Percentiles rank a stretch among this genome's conserved stretches.
Conservation (phyloP, 1,140 invertebrate genomes). For the Papilio xuthus region DNA sequence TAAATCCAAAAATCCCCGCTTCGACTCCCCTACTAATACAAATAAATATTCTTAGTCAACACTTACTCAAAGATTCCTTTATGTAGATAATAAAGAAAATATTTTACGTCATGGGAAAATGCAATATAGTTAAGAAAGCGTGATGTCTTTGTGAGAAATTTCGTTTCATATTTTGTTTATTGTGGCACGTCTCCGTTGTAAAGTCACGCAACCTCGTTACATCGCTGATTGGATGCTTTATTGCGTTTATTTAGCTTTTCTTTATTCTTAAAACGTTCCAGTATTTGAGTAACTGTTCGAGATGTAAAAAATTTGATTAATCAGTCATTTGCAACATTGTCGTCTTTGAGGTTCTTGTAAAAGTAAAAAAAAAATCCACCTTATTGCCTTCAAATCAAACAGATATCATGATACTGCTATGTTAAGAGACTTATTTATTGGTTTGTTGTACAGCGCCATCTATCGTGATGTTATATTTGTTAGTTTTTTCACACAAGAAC, state of each 20-base stretch:
- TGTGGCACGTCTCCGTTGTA: constrained; percentile 17
- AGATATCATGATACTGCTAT: background rate
- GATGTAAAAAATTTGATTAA: background rate
- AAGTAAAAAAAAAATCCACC: background rate
- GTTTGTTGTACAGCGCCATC: background rate
- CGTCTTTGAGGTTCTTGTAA: background rate
- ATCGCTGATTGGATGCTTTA: background rate
- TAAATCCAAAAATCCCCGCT: no score
- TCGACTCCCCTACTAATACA: no score
- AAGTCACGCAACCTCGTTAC: constrained; percentile 33
- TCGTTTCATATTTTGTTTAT: constrained; percentile 30
- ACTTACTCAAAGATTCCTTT: no score
- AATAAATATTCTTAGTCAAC: no score
- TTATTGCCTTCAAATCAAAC: background rate
- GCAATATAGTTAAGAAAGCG: constrained; percentile 28
- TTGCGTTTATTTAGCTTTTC: constrained; percentile 10
- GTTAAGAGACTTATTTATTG: background rate
- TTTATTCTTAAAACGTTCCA: background rate
- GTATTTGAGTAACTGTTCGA: background rate
- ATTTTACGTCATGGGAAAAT: constrained; percentile 29
- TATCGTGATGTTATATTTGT: background rate
- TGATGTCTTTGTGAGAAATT: constrained; percentile 18
- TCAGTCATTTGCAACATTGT: background rate
- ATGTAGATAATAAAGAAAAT: constrained; percentile 5
- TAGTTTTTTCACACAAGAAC: background rate